Conservation (phyloP, 2,888 invertebrate species). For the Cybosia mesomella region DNA sequence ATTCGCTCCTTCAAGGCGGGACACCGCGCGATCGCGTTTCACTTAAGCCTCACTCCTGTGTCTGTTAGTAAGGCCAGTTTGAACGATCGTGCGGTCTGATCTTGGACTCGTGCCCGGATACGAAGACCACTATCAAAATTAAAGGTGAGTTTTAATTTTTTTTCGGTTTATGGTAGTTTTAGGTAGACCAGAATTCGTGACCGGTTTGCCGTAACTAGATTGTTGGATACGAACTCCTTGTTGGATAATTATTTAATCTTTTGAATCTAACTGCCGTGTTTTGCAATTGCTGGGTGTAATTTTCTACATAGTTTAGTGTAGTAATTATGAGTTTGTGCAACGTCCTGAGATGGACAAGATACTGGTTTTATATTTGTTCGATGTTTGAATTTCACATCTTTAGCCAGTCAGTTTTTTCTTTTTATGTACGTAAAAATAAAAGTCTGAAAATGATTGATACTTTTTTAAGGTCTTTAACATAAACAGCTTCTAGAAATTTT, state of each 20-base stretch:
- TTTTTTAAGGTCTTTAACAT: not conserved
- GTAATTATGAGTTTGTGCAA: conserved; percentile 43
- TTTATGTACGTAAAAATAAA: not conserved
- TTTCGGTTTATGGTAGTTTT: conserved; percentile 5
- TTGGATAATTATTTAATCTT: conserved; percentile 43
- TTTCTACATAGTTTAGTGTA: conserved; percentile 47
- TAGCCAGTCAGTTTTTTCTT: not conserved
- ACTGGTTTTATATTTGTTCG: conserved; percentile 16
- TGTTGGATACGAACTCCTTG: conserved; percentile 41
- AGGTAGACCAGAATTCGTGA: conserved; percentile 29
- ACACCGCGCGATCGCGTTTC: conserved; percentile 54
- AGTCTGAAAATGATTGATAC: not conserved
- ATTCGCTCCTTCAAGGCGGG: conserved; percentile 77
- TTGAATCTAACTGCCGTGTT: conserved; percentile 50
- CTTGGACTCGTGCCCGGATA: conserved; percentile 53
- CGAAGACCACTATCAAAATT: conserved; percentile 30
- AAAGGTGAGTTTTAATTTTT: conserved; percentile 63
- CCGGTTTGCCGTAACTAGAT: conserved; percentile 51
- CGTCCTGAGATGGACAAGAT: conserved; percentile 33
- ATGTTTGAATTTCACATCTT: conserved; percentile 1
- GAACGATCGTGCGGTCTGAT: conserved; percentile 63
- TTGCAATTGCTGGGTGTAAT: conserved; percentile 49
- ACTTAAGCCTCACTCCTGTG: conserved; percentile 30
- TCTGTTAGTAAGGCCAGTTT: conserved; percentile 44
- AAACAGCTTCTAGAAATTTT: not conserved